phyloP scores from a whole-genome alignment of 35 echinoderm and acorn worm genomes.

The Nesometra sesokonis region DNA sequence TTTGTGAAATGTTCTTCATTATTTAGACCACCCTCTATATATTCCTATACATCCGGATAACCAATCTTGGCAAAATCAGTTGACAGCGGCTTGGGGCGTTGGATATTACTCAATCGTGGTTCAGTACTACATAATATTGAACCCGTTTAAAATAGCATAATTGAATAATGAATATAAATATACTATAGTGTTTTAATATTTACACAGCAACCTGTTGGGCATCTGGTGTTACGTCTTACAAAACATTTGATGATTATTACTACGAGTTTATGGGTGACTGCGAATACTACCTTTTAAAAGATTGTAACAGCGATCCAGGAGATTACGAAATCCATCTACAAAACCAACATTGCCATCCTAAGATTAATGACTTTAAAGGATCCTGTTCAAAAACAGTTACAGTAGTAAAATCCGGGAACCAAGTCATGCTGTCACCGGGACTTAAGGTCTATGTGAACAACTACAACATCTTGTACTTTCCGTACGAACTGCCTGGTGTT shows the following conservation, averaged over 20 bases:
- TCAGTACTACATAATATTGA: no score
- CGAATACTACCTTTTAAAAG: not conserved
- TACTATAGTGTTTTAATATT: not conserved
- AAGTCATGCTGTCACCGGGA: not conserved
- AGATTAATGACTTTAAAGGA: not conserved
- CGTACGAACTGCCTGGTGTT: not conserved
- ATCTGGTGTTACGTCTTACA: not conserved
- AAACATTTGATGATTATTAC: not conserved
- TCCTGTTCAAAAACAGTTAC: not conserved
- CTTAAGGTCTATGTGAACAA: not conserved
- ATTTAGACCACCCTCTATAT: no score
- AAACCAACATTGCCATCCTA: not conserved
- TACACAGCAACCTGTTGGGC: slow-evolving; percentile 2
- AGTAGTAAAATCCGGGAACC: not conserved
- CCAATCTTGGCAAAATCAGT: no score
- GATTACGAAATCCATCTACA: not conserved
- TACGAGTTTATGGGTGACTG: slow-evolving; percentile 8
- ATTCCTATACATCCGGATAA: no score
- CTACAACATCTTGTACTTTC: not conserved
- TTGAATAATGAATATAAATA: no score
- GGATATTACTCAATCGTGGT: no score
- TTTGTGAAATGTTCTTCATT: no score
- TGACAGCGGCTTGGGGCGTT: no score
- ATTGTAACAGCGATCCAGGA: not conserved
- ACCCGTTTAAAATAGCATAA: no score